These are phyloP conservation scores for Volucella inanis DNA, from an alignment of 2,888 invertebrate genomes.

Conservation along the genomic window DNA sequence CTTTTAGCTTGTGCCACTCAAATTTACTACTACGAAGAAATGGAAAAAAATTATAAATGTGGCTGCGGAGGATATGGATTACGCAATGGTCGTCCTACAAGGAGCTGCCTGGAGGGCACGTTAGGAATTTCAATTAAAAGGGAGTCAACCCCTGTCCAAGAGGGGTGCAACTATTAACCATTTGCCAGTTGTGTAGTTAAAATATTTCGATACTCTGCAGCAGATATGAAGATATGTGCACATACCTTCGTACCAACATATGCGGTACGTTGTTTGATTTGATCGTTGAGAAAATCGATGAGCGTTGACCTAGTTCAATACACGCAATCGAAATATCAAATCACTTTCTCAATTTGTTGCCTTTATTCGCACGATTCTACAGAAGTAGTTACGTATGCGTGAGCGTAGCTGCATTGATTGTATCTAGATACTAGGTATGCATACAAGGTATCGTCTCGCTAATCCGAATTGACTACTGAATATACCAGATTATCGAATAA, in stretches of 20 bases:
- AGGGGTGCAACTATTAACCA: slow-evolving; percentile 41
- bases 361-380: slow-evolving; percentile 30
- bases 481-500: too few relatives aligned
- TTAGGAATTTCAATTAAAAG: slow-evolving; percentile 69
- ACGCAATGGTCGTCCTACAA: slow-evolving; percentile 73
- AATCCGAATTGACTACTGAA: too few relatives aligned
- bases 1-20: neutral
- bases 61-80: slow-evolving; percentile 66
- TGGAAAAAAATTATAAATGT: neutral
- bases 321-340: slow-evolving; percentile 72
- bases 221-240: neutral
- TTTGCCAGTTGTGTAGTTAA: slow-evolving; percentile 32
- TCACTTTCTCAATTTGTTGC: slow-evolving; percentile 53
- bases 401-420: neutral
- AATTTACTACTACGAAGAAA: neutral
- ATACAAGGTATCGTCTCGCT: too few relatives aligned
- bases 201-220: slow-evolving; percentile 51
- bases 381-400: slow-evolving; percentile 29
- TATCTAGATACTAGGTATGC: too few relatives aligned
- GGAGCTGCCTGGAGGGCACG: slow-evolving; percentile 50
- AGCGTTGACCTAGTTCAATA: slow-evolving; percentile 74
- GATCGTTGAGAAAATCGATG: slow-evolving; percentile 71
- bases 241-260: neutral
- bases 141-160: slow-evolving; percentile 19
- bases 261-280: slow-evolving; percentile 39